Evolutionary conservation across 2,888 invertebrate genomes (phyloP).

Genomic region (Clostera curtula): DNA sequence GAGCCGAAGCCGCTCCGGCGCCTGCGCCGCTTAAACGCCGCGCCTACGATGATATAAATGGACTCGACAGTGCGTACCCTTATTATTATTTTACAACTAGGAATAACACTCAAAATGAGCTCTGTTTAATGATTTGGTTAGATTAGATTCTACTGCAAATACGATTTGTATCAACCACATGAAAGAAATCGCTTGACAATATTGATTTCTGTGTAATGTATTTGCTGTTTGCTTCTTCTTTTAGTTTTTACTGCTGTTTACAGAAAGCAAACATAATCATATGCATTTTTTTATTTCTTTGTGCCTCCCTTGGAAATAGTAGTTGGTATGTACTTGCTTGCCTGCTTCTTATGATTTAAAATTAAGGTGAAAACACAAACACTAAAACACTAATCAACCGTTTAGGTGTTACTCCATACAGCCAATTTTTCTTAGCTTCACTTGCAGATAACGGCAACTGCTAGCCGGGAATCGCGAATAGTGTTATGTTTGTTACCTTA

Average conservation of each 20-base stretch:
- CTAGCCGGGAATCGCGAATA: background rate
- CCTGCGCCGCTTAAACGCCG: constrained; percentile 81
- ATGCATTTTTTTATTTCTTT: constrained; percentile 10
- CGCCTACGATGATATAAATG: constrained; percentile 92
- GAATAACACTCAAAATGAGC: too few species aligned
- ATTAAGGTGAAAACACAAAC: too few species aligned
- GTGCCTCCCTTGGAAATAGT: constrained; percentile 26
- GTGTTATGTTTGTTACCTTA: too few species aligned
- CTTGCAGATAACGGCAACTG: background rate
- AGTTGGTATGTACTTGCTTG: constrained; percentile 32
- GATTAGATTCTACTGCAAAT: too few species aligned
- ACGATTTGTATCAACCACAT: too few species aligned
- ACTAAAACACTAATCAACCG: too few species aligned
- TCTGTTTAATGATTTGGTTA: too few species aligned
- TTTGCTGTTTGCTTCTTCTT: background rate
- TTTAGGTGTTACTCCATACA: too few species aligned
- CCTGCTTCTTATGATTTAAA: background rate
- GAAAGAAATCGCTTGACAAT: background rate
- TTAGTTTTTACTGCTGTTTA: background rate
- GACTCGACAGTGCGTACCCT: constrained; percentile 85
- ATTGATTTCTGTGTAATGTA: background rate
- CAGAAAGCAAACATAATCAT: background rate
- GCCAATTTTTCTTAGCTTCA: too few species aligned
- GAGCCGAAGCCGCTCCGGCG: constrained; percentile 38
- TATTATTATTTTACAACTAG: background rate